Evolutionary conservation across 1,140 invertebrate genomes (phyloP), one percentile per base, ranked within the genome.

Genomic region (Steinernema feltiae): DNA sequence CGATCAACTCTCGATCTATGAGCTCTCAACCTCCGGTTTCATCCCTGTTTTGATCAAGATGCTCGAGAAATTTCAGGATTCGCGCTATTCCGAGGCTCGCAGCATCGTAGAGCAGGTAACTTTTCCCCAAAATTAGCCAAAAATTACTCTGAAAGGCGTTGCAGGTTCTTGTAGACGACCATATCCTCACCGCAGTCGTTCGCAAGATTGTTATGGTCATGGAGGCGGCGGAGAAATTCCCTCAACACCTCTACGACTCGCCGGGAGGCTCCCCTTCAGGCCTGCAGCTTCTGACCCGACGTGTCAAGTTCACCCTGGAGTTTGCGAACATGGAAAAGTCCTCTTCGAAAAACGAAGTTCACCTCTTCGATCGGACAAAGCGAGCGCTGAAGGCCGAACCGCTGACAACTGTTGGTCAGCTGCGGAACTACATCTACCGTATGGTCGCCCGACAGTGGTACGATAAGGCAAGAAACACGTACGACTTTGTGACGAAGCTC

Each of bases 401-500:
- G 0, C 86, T 99, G n/a, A 94, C 94, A 0, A 98, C 94, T 1
- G 91, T 99, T 29, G 90, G 91, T 75, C 93, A 98, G 83, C 87
- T 99, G 1, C 94, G 97, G 86, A 91, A 92, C 83, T 97, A 97
- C 88, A 89, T 99, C 27, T 88, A 96, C 1, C 96, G 96, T 89
- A 97, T 98, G 91, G 94, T 97, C 18, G 93, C 93, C 0, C 94
- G 97, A 81, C 94, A 97, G 86, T 98, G 95, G 95, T 96, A 97
- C 87, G 95, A 98, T 87, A 93, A 94, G 88, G 94, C 97, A 69
- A 89, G 96, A 30, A 88, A 90, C 0, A 92, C 93, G 0, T 95
- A 94, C 86, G 91, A 91, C 46, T 99, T 95, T 88, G 91, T 98
- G 1, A 93, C 93, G 81, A 92, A 92, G 86, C 87, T 98, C 3